Percentiles rank a stretch among this genome's conserved stretches.
These are phyloP conservation scores for Dendrolimus pini DNA, from an alignment of 2,888 invertebrate species.

Conservation along the genomic window DNA sequence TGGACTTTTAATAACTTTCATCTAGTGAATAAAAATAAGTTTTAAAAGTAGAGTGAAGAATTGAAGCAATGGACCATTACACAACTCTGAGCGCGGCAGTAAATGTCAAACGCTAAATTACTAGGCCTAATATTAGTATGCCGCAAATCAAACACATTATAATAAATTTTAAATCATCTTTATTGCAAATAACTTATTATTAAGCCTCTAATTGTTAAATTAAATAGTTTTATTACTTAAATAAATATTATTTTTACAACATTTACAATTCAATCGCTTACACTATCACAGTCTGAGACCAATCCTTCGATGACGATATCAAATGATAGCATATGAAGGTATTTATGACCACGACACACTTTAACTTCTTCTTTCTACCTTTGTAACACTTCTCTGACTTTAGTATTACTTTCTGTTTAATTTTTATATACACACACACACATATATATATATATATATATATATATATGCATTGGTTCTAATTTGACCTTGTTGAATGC, in stretches of 20 bases:
- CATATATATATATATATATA: no score
- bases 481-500: no score
- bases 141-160: not conserved
- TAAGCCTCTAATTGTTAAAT: constrained; percentile 5
- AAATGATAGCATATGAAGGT: not conserved
- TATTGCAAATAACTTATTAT: constrained; percentile 12
- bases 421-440: no score
- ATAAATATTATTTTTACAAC: not conserved
- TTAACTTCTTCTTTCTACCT: not conserved
- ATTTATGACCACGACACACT: not conserved
- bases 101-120: no score
- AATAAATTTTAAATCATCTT: constrained; percentile 2
- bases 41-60: no score
- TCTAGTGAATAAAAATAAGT: no score
- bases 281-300: not conserved
- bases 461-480: no score
- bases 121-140: not conserved
- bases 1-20: no score
- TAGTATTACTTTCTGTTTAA: no score
- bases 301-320: not conserved
- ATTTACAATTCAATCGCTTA: not conserved
- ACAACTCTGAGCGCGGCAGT: no score
- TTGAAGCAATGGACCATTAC: no score
- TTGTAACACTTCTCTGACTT: no score
- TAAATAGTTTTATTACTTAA: constrained; percentile 16